Base-by-base conservation (phyloP, 1,140 invertebrate species). In the Cotesia glomerata region DNA sequence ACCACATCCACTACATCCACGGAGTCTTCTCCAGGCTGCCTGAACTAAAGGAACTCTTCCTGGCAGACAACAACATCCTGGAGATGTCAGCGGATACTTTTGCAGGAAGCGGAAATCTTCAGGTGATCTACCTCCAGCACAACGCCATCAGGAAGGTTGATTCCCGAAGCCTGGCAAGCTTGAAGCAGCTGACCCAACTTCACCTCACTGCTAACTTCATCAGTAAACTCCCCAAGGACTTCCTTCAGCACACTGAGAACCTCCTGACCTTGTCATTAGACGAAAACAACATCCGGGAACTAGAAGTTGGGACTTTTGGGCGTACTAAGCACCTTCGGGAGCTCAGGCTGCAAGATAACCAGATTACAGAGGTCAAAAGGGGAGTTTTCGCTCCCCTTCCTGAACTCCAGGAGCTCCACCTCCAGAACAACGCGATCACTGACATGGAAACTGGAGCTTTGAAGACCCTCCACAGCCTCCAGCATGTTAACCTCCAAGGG, bases 51-150 rank as follows among this genome's bases (percentile, higher is more conserved):
- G 93, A 94, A 80, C 86, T 97, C 16, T 95, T 96, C 81, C 86
- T 97, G n/a, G 93, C 94, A 0, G 94, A 96, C 82, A 97, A 97
- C 81, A 97, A 97, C 82, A 94, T 97, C 61, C 84, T 96, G 0
- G 94, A 95, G 83, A 90, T 97, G 74, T 91, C 93, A 0, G 90
- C 91, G 3, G 92, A 95, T 74, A 92, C 94, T 8, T 97, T 97
- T 82, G 88, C 89, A 3, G 94, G 94, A 71, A 94, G 93, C 4
- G 82, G 89, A 0, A 91, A 91, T 62, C 87, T 97, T 14, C 91
- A 92, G 2, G 94, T 97, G 14, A 91, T 97, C 49, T 95, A 97
- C 84, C 85, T 97, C 58, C 94, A 96, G 80, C 92, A 95, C 74
- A 97, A 97, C 83, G 93, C 95, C 5, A 93, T 97, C 39, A 87